These are phyloP conservation scores for Virgularia gustaviana DNA, from an alignment of 92 coral and sea anemone species.

Conservation along the genomic window DNA sequence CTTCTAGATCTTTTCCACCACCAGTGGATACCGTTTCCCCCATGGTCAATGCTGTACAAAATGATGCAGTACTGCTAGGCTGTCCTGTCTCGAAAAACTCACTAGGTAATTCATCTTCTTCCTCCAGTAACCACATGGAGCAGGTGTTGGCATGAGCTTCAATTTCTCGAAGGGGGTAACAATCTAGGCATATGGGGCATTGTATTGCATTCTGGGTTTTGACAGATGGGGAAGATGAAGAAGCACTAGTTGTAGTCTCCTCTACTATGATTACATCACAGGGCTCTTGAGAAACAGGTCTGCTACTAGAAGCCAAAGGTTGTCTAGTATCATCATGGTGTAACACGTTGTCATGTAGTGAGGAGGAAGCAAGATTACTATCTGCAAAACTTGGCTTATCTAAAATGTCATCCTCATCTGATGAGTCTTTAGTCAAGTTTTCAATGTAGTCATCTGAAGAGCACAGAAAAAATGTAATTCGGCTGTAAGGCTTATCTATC, in stretches of 20 bases:
- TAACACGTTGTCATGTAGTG: no score
- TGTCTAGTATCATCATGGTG: no score
- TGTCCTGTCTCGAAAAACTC: background rate
- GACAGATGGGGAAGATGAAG: no score
- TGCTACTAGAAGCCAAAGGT: no score
- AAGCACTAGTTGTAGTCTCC: no score
- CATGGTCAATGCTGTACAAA: background rate
- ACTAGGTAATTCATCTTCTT: conserved; percentile 4
- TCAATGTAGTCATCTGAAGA: conserved; percentile 34
- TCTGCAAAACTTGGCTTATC: no score
- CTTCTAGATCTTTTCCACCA: background rate
- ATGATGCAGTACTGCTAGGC: background rate
- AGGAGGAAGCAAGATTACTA: no score
- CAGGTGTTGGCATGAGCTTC: conserved; percentile 41
- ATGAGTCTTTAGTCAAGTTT: conserved; percentile 2
- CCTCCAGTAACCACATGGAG: conserved; percentile 39
- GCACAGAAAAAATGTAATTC: conserved; percentile 17
- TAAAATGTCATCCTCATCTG: conserved; percentile 20
- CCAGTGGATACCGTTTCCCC: background rate
- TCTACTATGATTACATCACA: no score
- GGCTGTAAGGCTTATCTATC: conserved; percentile 22
- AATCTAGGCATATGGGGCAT: conserved; percentile 43
- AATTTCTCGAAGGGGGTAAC: conserved; percentile 29
- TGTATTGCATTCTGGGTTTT: no score
- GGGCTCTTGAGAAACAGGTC: no score